Percentiles rank a stretch among this genome's conserved stretches.
Evolutionary conservation across 2,113 vertebrate species (phyloP).

Genomic region (Orientallactaga bullata): DNA sequence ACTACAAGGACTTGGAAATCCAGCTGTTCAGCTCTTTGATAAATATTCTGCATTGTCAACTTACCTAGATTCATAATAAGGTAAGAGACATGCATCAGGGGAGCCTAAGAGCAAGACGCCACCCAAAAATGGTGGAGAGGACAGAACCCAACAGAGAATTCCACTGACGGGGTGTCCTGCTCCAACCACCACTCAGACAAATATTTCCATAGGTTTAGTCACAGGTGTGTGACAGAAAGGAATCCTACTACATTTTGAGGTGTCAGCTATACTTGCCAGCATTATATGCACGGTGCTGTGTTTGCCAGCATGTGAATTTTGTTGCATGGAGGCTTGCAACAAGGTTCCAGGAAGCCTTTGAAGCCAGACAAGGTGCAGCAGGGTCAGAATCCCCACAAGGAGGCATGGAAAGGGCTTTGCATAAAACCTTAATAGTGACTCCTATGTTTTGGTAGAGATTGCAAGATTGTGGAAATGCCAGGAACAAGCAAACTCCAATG

Average conservation of each 20-base stretch:
- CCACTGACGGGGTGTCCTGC: no score
- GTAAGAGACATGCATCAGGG: no score
- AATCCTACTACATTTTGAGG: neutral
- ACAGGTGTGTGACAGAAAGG: no score
- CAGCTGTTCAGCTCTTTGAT: neutral
- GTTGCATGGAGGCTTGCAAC: neutral
- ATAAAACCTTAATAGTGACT: neutral
- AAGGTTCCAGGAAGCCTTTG: neutral
- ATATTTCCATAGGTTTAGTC: neutral
- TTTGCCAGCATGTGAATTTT: neutral
- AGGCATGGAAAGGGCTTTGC: neutral
- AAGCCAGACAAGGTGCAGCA: neutral
- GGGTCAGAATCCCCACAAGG: no score
- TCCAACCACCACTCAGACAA: neutral
- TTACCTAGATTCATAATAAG: neutral
- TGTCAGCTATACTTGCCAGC: neutral
- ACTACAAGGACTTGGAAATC: neutral
- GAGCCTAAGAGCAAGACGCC: neutral
- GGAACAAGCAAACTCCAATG: no score
- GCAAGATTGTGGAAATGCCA: neutral
- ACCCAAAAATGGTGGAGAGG: neutral
- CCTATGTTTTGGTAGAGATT: neutral
- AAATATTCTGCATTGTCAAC: neutral
- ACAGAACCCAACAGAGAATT: neutral
- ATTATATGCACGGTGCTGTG: no score